Conservation (phyloP, 2,888 invertebrate species). For the Hoplodrina blanda region DNA sequence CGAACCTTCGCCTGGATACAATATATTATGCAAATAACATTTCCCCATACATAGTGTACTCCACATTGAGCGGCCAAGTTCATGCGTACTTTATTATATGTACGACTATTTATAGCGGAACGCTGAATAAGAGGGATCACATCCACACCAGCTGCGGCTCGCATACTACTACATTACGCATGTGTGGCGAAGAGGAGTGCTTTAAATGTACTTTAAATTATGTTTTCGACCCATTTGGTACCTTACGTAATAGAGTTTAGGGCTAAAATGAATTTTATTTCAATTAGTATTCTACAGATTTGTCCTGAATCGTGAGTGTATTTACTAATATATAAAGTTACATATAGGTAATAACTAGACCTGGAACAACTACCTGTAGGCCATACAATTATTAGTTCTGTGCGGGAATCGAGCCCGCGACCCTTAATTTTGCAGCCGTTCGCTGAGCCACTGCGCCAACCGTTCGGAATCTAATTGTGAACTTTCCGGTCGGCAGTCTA, state of each 20-base stretch:
- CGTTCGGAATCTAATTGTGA: not conserved
- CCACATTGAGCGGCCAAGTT: conserved; percentile 14
- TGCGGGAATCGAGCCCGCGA: not conserved
- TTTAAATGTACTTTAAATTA: not conserved
- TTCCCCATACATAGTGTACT: conserved; percentile 19
- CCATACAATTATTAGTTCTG: not conserved
- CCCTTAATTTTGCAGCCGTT: not conserved
- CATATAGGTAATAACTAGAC: not conserved
- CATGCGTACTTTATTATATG: conserved; percentile 23
- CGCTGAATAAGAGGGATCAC: conserved; percentile 34
- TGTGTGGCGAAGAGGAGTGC: not conserved
- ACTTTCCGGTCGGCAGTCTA: not conserved
- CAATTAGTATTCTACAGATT: no score
- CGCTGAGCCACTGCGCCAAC: not conserved
- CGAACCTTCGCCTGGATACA: conserved; percentile 16
- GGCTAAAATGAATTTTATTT: no score
- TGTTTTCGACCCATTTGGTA: not conserved
- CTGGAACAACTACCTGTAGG: not conserved
- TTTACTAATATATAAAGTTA: no score
- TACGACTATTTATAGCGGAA: conserved; percentile 16
- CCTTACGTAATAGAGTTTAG: no score
- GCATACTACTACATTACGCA: not conserved
- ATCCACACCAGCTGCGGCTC: conserved; percentile 25
- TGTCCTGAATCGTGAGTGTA: no score
- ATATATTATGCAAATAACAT: conserved; percentile 46